Base-by-base conservation (phyloP, 2,797 vertebrate genomes). In the Selene dorsalis region DNA sequence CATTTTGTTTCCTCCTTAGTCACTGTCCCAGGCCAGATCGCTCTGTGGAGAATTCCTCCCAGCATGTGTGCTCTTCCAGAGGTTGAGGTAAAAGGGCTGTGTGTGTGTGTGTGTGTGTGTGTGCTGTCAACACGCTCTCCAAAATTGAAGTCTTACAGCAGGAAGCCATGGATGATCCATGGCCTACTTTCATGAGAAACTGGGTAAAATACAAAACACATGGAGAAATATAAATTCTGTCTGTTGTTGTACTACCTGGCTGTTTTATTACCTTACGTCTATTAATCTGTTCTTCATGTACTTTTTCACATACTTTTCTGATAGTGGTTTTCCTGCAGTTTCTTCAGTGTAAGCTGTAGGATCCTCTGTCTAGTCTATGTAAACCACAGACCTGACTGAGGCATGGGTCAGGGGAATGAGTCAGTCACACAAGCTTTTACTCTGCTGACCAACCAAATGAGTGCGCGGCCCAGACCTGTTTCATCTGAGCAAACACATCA, bases 151-250 rank as follows among this genome's bases (percentile, higher is more conserved):
- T 69, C 73, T 83, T 79, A 69, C 83, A 88, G 84, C 74, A 80
- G 82, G 74, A 87, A 79, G 69, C 83, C 16, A 0, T 16, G 53
- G 59, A 87, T 83, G 83, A 90, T 88, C 79, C 72, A 67, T 74
- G 80, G 39, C 77, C 79, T 62, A 67, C 22, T 89, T 88, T 90
- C 76, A 82, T 72, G 72, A 63, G 76, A 86, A 89, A 75, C 73
- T 55, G 58, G 8, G 12, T 63, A 45, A 86, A 90, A 89, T 76
- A 41, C 12, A 66, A 83, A 89, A 84, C 87, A 90, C 68, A 78
- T 88, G 87, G 38, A 2, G n/a, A 17, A 35, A 47, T 81, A 47
- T 48, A 65, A 57, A 68, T 61, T 9, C 48, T 16, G 24, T 43
- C 70, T 75, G 26, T 35, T 32, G 30, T 32, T 45, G 12, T 12